Evolutionary conservation across 1,140 invertebrate species (phyloP).

Genomic region (Pseudobourletiella spinata): DNA sequence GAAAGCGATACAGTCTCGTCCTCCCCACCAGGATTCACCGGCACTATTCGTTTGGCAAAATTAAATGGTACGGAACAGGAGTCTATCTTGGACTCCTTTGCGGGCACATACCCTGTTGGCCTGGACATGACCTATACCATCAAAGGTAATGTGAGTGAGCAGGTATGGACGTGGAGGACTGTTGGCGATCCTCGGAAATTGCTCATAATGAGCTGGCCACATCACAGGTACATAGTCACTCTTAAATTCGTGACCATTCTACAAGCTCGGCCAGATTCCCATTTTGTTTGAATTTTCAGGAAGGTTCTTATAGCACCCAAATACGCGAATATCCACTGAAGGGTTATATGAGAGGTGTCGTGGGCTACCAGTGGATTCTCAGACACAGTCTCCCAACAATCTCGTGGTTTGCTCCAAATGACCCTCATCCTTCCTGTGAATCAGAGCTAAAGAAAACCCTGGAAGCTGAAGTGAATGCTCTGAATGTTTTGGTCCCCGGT

Average conservation of each 20-base stretch:
- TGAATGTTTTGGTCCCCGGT: neutral
- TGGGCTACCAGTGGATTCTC: conserved; percentile 4
- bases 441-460: conserved; percentile 1
- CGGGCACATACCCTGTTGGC: neutral
- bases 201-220: conserved; percentile 28
- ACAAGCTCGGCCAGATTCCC: neutral
- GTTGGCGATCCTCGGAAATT: conserved; percentile 17
- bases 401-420: conserved; percentile 5
- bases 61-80: conserved; percentile 19
- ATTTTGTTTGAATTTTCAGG: neutral
- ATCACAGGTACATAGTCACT: conserved; percentile 16
- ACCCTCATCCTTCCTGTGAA: conserved; percentile 1
- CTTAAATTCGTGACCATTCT: neutral
- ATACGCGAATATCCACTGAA: conserved; percentile 7
- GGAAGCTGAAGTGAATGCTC: conserved; percentile 1
- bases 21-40: conserved; percentile 7
- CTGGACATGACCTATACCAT: conserved; percentile 18
- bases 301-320: neutral
- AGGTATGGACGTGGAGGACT: conserved; percentile 25
- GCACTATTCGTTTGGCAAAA: conserved; percentile 29
- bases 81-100: conserved; percentile 17
- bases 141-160: conserved; percentile 8
- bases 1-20: neutral
- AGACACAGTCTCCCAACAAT: conserved; percentile 10
- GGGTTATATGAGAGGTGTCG: conserved; percentile 12